These are phyloP conservation scores for Mongoloraphidia duomilia DNA, from an alignment of 2,888 invertebrate species.

Conservation along the genomic window DNA sequence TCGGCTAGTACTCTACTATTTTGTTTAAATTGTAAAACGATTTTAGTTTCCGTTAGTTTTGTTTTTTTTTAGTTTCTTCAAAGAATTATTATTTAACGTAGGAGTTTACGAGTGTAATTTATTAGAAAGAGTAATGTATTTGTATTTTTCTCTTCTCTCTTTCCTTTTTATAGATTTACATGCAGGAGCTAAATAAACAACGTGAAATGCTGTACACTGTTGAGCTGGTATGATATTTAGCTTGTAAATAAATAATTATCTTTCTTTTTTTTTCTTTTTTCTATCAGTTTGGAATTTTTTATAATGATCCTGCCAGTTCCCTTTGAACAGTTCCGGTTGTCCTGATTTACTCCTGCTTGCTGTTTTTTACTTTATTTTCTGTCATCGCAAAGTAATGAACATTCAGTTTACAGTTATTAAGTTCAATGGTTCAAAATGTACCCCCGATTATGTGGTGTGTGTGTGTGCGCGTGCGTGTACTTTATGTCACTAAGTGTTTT, in stretches of 20 bases:
- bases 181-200: slow-evolving; percentile 81
- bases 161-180: slow-evolving; percentile 59
- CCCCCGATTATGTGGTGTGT: too few relatives aligned
- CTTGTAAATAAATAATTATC: slow-evolving; percentile 7
- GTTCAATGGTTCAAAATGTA: too few relatives aligned
- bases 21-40: slow-evolving; percentile 8
- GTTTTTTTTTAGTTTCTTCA: slow-evolving; percentile 6
- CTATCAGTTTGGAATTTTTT: slow-evolving; percentile 4
- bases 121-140: background rate
- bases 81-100: too few relatives aligned
- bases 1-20: background rate
- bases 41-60: slow-evolving; percentile 14
- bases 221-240: slow-evolving; percentile 57
- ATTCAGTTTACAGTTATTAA: too few relatives aligned
- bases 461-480: too few relatives aligned
- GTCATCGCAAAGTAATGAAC: too few relatives aligned
- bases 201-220: slow-evolving; percentile 70
- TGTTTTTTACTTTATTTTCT: too few relatives aligned
- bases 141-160: slow-evolving; percentile 28
- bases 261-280: slow-evolving; percentile 4
- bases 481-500: too few relatives aligned
- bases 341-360: too few relatives aligned
- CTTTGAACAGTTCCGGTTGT: too few relatives aligned
- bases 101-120: too few relatives aligned
- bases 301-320: background rate